Evolutionary conservation across 1,140 invertebrate genomes (phyloP).

Genomic region (Aphis gossypii): DNA sequence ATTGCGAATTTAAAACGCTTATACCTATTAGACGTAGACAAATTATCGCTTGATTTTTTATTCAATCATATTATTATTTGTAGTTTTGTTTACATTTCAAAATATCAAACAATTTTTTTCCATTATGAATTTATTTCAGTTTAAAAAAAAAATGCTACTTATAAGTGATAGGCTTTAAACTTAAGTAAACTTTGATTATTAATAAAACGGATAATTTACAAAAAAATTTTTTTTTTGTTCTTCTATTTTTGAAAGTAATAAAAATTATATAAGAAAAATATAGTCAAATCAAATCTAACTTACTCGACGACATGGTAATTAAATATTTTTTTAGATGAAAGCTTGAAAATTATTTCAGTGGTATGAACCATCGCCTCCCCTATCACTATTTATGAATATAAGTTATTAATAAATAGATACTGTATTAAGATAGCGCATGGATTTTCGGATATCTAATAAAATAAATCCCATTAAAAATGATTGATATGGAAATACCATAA

Average conservation of each 20-base stretch:
- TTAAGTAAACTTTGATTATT: neutral
- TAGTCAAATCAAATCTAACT: neutral
- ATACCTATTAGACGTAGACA: neutral
- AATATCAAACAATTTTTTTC: neutral
- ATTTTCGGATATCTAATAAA: neutral
- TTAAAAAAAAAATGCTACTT: neutral
- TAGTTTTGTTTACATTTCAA: neutral
- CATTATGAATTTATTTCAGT: neutral
- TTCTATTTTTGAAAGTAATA: too few relatives aligned
- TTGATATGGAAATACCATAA: neutral
- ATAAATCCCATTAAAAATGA: neutral
- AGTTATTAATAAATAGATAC: neutral
- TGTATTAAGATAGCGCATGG: neutral
- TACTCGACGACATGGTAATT: neutral
- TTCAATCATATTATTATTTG: too few relatives aligned
- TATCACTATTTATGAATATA: neutral
- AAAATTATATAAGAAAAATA: neutral
- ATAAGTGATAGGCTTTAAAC: neutral
- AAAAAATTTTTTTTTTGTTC: too few relatives aligned
- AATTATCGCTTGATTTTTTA: neutral
- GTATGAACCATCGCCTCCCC: neutral
- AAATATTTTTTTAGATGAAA: neutral
- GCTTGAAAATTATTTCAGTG: too few relatives aligned
- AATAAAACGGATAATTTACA: neutral
- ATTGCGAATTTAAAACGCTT: slow-evolving; percentile 8